Base-by-base conservation (phyloP, 2,888 invertebrate species). In the Phortica magna region DNA sequence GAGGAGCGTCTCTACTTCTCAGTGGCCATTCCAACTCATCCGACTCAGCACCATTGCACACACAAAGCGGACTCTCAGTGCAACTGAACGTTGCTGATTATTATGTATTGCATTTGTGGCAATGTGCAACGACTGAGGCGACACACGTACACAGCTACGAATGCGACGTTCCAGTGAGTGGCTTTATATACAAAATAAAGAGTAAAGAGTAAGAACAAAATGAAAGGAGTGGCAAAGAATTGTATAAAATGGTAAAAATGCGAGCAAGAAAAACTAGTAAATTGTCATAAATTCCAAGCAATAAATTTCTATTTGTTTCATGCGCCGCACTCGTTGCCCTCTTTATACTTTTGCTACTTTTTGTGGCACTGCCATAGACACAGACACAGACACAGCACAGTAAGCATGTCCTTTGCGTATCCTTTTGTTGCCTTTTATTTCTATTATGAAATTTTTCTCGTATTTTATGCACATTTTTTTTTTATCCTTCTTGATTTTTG, bases 241-340 rank as follows among this genome's bases (percentile, higher is more conserved):
- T 48, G 3, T 10, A 64, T 41, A 74, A 74, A 73, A 48, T 59
- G 48, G 39, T 73, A 78, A 59, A 74, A 74, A 43, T 42, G 59
- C 61, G 43, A 68, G 59, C 67, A 64, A 39, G 67, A 31, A 41
- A 55, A 68, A 68, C 57, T 73, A 81, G 78, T 80, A 79, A 82
- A 84, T 83, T 84, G 88, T 89, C 90, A 89, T 90, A 90, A 89
- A 89, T 88, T 89, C 89, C 87, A 79, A 82, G 85, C 85, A 88
- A 89, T 90, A 90, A 89, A 90, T 90, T 90, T 88, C 79, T 86
- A 89, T 89, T 89, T 89, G 85, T 88, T 89, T 84, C 80, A 82
- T 82, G 82, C 82, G 19, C 43, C 65, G 39, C 42, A 64, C 64
- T 42, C 71, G 19, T 42, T 65, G 42, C 61, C 73, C 55, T 55